A percentile compares a stretch with the other conserved stretches of the same genome.
phyloP scores from a whole-genome alignment of 2,797 vertebrate species.

The Onychomys arenicola region DNA sequence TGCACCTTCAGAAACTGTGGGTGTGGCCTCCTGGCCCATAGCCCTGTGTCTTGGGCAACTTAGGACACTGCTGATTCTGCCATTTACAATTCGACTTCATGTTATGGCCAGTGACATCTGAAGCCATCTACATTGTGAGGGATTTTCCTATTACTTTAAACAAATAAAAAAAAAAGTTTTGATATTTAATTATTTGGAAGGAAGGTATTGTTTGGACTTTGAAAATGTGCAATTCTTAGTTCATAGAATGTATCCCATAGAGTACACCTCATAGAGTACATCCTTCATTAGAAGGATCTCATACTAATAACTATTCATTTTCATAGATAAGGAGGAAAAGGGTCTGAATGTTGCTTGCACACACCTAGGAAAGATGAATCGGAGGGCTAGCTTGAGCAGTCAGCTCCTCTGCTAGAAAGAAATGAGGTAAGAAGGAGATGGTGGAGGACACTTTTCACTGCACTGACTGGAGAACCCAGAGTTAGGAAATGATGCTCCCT shows the following conservation, averaged over 20 bases:
- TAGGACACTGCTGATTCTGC: background rate
- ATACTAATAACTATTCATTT: background rate
- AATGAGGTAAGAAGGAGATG: background rate
- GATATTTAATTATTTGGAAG: background rate
- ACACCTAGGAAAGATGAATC: background rate
- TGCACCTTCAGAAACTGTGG: slow-evolving; percentile 66
- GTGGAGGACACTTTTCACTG: background rate
- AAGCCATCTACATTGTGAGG: background rate
- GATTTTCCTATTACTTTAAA: background rate
- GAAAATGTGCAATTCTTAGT: background rate
- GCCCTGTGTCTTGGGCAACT: background rate
- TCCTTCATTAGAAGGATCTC: background rate
- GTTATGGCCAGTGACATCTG: background rate
- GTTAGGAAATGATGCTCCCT: background rate
- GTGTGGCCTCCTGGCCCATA: background rate
- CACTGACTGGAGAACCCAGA: background rate
- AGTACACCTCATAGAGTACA: background rate
- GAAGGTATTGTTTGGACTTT: background rate
- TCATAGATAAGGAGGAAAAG: background rate
- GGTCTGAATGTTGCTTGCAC: background rate
- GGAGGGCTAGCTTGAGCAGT: background rate
- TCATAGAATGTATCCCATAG: background rate
- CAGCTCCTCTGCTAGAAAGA: background rate
- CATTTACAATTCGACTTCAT: background rate
- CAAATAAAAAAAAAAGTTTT: background rate